These are phyloP conservation scores for Drosophila paranaensis DNA, from an alignment of 2,888 invertebrate species.

Conservation along the genomic window DNA sequence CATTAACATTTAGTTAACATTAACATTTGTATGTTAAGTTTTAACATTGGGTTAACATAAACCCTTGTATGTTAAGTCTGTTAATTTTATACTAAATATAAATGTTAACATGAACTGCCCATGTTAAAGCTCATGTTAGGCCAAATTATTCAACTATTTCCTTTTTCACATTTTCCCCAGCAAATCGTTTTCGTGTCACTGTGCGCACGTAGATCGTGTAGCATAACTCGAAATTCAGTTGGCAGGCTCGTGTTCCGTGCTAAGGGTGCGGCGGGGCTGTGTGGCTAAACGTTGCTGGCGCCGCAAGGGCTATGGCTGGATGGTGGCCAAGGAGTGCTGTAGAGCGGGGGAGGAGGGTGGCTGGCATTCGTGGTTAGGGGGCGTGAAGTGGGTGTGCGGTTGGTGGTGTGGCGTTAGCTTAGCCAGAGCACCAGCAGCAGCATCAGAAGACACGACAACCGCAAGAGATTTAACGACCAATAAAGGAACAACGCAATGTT, in stretches of 20 bases:
- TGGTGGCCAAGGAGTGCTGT: constrained; percentile 1
- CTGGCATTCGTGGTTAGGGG: constrained; percentile 5
- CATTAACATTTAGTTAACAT: no score
- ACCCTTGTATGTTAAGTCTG: no score
- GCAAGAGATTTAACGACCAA: constrained; percentile 81
- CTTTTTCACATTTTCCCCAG: no score
- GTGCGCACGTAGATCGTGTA: constrained; percentile 44
- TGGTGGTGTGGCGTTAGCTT: constrained; percentile 32
- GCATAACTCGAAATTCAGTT: constrained; percentile 42
- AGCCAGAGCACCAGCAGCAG: constrained; percentile 5
- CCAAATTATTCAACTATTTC: no score
- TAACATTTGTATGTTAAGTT: no score
- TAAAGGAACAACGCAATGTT: constrained; percentile 79
- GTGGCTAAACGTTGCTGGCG: constrained; percentile 36
- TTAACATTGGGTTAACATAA: no score
- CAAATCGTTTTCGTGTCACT: constrained; percentile 19
- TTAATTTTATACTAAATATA: no score
- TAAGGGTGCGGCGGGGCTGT: constrained; percentile 34
- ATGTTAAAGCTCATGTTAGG: no score
- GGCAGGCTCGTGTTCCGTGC: constrained; percentile 25
- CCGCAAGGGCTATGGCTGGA: constrained; percentile 10
- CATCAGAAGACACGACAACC: constrained; percentile 72
- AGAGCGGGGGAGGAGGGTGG: background rate
- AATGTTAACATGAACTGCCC: no score
- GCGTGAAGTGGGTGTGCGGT: constrained; percentile 15